Evolutionary conservation across 2,888 invertebrate genomes (phyloP), one percentile per base, ranked within the genome.

Genomic region (Cerastoderma edule): DNA sequence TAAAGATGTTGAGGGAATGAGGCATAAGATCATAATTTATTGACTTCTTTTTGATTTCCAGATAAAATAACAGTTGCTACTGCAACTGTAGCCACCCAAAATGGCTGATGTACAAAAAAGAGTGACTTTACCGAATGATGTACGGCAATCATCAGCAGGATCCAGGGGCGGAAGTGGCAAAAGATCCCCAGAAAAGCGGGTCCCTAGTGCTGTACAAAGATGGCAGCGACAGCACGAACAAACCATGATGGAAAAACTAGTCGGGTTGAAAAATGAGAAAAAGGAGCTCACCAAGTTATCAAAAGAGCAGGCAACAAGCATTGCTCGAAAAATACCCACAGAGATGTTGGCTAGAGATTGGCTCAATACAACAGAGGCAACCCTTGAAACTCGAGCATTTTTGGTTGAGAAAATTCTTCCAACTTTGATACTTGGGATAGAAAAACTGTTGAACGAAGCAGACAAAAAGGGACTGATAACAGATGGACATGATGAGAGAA

Each of bases 381-480:
- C 91, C 1, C 87, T 90, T 1, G 92, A 92, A 79, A 88, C 91
- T 4, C 80, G 91, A 48, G 89, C 89, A 4, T 92, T 88, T 80
- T 78, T 93, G 35, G 90, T 93, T 10, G 92, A 93, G 65, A 91
- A 91, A 76, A 82, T 93, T 24, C 75, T 93, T 33, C 93, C 93
- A 6, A 91, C 92, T 4, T 75, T 93, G 35, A 91, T 93, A 64
- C 85, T 93, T 6, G 93, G 92, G 0, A 85, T 92, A n/a, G 92
- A 93, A 76, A 92, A 92, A 75, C 87, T 93, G 0, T 76, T 93
- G 46, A 89, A 85, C 33, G 92, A 92, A 77, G 93, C 90, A 4
- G 90, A 92, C 54, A 88, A 87, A 67, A 75, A 85, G 68, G 89
- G 88, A 13, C 73, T 93, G 33, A 60, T 60, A 10, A 84, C 91